Evolutionary conservation across 2,888 invertebrate species (phyloP).

Genomic region (Drosophila gaucha): DNA sequence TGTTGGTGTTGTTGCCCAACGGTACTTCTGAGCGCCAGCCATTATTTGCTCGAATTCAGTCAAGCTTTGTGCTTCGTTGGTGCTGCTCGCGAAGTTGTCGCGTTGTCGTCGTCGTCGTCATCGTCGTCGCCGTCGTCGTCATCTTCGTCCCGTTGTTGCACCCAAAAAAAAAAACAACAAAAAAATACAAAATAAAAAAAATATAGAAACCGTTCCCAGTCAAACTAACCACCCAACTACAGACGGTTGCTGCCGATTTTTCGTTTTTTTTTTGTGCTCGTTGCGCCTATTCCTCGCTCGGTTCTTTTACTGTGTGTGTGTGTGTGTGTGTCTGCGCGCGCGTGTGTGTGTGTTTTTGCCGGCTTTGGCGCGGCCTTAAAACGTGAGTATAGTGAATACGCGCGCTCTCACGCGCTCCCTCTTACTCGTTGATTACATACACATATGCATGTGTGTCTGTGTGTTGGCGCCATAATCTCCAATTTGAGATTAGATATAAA

Average conservation of each 20-base stretch:
- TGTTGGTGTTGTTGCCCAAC: conserved; percentile 68
- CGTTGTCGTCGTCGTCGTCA: conserved; percentile 34
- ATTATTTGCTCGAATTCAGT: conserved; percentile 75
- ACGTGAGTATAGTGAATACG: conserved; percentile 61
- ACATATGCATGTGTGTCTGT: conserved; percentile 19
- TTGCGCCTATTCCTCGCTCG: conserved; percentile 31
- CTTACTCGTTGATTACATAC: neutral
- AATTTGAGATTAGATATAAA: conserved; percentile 83
- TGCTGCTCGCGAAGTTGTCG: conserved; percentile 75
- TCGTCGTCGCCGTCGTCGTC: conserved; percentile 2
- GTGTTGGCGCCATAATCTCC: conserved; percentile 74
- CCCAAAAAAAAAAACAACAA: conserved; percentile 24
- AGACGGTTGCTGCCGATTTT: conserved; percentile 11
- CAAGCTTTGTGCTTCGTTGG: conserved; percentile 80
- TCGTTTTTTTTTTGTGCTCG: conserved; percentile 13
- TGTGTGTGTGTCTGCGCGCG: neutral
- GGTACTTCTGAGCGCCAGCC: conserved; percentile 76
- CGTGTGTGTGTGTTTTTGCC: conserved; percentile 44
- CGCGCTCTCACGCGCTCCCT: conserved; percentile 4
- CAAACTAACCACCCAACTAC: conserved; percentile 36
- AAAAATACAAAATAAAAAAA: conserved; percentile 2
- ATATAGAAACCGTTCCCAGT: conserved; percentile 12
- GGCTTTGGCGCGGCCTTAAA: conserved; percentile 76
- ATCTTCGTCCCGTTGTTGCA: conserved; percentile 53
- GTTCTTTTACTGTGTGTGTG: neutral